phyloP scores from a whole-genome alignment of 2,113 vertebrate genomes.

The Heloderma charlesbogerti region DNA sequence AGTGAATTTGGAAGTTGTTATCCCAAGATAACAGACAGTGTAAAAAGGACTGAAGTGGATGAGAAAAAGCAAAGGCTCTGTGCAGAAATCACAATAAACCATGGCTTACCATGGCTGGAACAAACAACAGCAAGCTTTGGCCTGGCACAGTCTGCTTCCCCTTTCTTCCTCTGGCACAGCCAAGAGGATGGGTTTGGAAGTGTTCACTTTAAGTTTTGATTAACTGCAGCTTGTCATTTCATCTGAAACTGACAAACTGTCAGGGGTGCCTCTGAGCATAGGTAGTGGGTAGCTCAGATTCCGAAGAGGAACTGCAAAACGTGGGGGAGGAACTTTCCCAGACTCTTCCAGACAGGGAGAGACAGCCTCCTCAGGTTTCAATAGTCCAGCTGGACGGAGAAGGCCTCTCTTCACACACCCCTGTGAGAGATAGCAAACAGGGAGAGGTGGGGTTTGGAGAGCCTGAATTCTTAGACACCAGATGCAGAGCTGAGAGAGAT shows the following conservation, averaged over 20 bases:
- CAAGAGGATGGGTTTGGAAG: not conserved
- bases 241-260: not conserved
- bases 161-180: not conserved
- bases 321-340: too few relatives aligned
- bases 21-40: not conserved
- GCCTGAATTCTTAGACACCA: too few relatives aligned
- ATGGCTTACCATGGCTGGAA: not conserved
- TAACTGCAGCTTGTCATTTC: not conserved
- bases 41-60: not conserved
- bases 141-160: not conserved
- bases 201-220: not conserved
- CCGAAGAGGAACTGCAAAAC: too few relatives aligned
- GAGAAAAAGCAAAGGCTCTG: not conserved
- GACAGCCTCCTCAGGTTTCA: too few relatives aligned
- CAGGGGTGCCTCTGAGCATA: too few relatives aligned
- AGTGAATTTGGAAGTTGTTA: slow-evolving; percentile 15
- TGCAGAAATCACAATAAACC: not conserved
- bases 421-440: too few relatives aligned
- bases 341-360: too few relatives aligned
- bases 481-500: too few relatives aligned
- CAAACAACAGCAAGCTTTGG: not conserved
- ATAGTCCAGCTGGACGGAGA: too few relatives aligned
- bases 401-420: too few relatives aligned
- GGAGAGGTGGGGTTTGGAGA: too few relatives aligned
- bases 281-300: too few relatives aligned